These are phyloP conservation scores for Chalcis sispes DNA, from an alignment of 2,888 invertebrate species.

Conservation along the genomic window DNA sequence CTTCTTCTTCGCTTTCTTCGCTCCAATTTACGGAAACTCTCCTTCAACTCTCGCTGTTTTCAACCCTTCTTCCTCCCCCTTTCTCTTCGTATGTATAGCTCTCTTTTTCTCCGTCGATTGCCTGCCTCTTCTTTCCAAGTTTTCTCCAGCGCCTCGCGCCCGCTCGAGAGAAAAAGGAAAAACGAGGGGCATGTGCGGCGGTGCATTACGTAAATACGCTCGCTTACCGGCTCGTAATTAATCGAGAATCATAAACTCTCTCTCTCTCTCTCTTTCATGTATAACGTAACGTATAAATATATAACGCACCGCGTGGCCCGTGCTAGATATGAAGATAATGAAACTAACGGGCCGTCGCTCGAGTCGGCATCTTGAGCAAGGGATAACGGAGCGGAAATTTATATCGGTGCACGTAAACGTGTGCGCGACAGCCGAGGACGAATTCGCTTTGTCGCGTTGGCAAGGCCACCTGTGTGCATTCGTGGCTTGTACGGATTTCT, in stretches of 20 bases:
- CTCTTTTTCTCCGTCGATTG: not conserved
- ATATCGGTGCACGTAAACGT: conserved; percentile 13
- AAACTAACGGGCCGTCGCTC: conserved; percentile 4
- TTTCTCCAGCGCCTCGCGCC: not conserved
- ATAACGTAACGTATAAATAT: not conserved
- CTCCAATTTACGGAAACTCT: conserved; percentile 38
- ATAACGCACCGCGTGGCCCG: too few relatives aligned
- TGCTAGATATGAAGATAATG: conserved; percentile 5
- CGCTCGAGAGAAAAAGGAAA: too few relatives aligned
- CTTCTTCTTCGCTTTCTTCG: conserved; percentile 33
- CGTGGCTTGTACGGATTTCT: too few relatives aligned
- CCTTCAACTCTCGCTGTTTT: conserved; percentile 28
- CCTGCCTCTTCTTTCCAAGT: not conserved
- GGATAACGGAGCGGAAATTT: conserved; percentile 10
- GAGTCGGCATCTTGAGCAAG: not conserved
- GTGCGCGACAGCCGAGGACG: too few relatives aligned
- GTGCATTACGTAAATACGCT: not conserved
- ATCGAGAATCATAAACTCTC: not conserved
- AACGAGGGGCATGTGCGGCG: too few relatives aligned
- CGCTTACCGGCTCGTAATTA: conserved; percentile 5
- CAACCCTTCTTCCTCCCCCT: not conserved
- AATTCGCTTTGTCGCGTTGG: too few relatives aligned
- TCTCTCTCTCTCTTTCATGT: not conserved
- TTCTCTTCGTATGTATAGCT: not conserved
- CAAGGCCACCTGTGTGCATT: too few relatives aligned